Base-by-base conservation (phyloP, 2,888 invertebrate genomes). In the Caenorhabditis plicata region DNA sequence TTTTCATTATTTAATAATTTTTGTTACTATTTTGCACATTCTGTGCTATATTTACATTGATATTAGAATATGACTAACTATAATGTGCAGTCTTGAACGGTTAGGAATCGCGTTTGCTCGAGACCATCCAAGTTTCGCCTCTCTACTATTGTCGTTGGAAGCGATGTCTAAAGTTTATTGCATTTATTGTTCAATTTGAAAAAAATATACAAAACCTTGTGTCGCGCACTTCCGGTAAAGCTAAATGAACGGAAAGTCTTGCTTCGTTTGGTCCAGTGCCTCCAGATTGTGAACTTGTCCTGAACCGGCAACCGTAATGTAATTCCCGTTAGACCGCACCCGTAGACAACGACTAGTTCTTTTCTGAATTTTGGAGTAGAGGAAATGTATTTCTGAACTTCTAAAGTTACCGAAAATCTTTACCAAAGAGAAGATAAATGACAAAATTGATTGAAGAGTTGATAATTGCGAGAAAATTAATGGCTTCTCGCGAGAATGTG, bases 381-480 rank as follows among this genome's bases (percentile, higher is more conserved):
- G 29, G 8, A 7, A 11, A 11, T 27, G 29, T 27, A 11, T 13
- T 8, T 8, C 40, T 5, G 19, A 13, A 11, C 8, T 9, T 20
- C 40, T 9, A 22, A 9, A 38, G 51, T 26, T 11, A 68, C 69
- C 75, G 51, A 39, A 75, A 75, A 82, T 95, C 94, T 82, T 94
- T 91, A 1, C 95, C 95, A 82, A 95, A 94, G 69, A 93, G 93
- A 68, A 94, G 93, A 85, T 96, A 96, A 75, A 96, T 92, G 68
- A 96, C 88, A 82, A 96, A 95, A 84, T 96, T 96, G 63, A 94
- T 91, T 81, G 93, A 92, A 80, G 93, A 93, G 85, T 96, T 96
- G 82, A 95, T 88, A 64, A 92, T 94, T 51, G 96, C 93, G 64
- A 95, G 86, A 50, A 95, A 87, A 84, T 96, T 95, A 80, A 90